Conservation (phyloP, 2,797 vertebrate species). For the Coccyzus lansbergi region DNA sequence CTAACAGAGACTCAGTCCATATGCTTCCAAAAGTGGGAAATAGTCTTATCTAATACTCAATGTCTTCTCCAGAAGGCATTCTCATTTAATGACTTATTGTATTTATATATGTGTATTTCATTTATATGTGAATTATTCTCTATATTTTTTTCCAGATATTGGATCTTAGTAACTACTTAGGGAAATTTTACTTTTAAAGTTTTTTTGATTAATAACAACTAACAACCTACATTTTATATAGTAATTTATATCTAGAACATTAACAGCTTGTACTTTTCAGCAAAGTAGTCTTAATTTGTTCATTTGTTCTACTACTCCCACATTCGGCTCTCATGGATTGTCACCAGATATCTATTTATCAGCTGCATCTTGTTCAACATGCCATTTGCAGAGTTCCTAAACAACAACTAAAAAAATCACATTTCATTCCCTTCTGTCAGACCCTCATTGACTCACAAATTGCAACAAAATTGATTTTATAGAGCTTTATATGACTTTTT, state of each 20-base stretch:
- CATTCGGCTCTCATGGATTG: neutral
- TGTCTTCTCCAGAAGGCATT: neutral
- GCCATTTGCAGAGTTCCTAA: neutral
- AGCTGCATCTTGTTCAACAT: constrained; percentile 5
- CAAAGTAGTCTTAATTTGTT: neutral
- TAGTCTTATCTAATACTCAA: neutral
- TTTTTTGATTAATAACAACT: neutral
- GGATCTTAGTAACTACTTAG: neutral
- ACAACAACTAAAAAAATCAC: neutral
- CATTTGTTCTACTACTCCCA: constrained; percentile 1
- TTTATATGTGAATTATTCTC: neutral
- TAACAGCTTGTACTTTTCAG: neutral
- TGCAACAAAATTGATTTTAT: constrained; percentile 29
- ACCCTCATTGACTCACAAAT: constrained; percentile 7
- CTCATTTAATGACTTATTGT: neutral
- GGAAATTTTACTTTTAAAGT: neutral
- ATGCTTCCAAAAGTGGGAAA: neutral
- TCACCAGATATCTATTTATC: constrained; percentile 3
- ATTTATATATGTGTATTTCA: neutral
- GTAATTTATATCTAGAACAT: neutral
- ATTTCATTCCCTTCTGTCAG: neutral
- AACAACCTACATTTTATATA: neutral
- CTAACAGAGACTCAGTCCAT: neutral
- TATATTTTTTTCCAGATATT: neutral
- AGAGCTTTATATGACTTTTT: neutral